Evolutionary conservation across 2,888 invertebrate species (phyloP).

Genomic region (Micoletzkya japonica): DNA sequence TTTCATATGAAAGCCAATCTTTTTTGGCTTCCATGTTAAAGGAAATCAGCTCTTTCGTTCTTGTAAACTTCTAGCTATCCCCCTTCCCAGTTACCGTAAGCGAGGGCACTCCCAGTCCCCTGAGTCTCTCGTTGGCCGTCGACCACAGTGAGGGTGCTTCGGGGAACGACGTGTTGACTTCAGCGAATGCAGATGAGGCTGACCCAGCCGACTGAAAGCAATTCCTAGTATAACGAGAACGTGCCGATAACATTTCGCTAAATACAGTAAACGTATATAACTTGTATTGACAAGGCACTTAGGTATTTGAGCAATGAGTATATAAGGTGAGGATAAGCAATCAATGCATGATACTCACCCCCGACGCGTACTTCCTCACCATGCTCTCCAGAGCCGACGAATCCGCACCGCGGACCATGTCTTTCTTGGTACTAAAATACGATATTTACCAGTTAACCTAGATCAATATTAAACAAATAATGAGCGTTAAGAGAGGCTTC

Average conservation of each 20-base stretch:
- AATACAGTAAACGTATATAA: neutral
- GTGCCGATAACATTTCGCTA: neutral
- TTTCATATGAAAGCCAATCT: no score
- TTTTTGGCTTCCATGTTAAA: no score
- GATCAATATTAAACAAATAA: no score
- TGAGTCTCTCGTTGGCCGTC: slow-evolving; percentile 21
- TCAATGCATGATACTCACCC: no score
- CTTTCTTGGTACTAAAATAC: slow-evolving; percentile 75
- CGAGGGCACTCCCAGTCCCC: slow-evolving; percentile 9
- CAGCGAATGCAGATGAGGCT: neutral
- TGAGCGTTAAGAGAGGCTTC: no score
- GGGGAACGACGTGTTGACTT: neutral
- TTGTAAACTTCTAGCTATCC: no score
- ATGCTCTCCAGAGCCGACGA: slow-evolving; percentile 80
- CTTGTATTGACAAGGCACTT: no score
- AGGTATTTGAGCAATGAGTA: no score
- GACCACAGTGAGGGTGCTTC: slow-evolving; percentile 11
- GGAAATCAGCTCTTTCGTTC: no score
- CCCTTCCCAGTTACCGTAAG: no score
- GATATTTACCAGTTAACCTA: slow-evolving; percentile 72
- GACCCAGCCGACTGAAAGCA: neutral
- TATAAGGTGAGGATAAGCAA: no score
- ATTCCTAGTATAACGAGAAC: neutral
- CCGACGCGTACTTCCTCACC: slow-evolving; percentile 73
- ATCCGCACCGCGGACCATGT: slow-evolving; percentile 85